These are phyloP conservation scores for Pogoniulus pusillus DNA, from an alignment of 2,797 vertebrate genomes.

Conservation along the genomic window DNA sequence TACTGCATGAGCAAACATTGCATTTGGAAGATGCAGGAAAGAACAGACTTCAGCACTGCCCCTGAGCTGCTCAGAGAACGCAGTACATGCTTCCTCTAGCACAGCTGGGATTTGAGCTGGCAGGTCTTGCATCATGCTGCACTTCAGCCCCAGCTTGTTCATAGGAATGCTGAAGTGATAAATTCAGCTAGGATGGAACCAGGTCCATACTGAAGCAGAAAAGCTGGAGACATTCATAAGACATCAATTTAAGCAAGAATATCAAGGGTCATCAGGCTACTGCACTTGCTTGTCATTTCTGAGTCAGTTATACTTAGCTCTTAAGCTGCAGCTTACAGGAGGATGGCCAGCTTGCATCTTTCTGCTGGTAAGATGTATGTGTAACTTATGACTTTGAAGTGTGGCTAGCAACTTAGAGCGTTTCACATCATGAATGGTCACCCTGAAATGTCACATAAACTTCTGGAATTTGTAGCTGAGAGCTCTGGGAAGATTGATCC, in stretches of 20 bases:
- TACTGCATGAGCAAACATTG: not conserved
- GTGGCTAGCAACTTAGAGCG: not conserved
- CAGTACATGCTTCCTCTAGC: not conserved
- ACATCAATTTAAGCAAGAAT: not conserved
- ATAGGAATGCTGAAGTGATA: not conserved
- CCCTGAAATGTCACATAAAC: not conserved
- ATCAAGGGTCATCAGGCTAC: not conserved
- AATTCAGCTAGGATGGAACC: not conserved
- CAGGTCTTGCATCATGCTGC: not conserved
- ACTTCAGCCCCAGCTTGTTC: not conserved
- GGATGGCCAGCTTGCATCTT: not conserved
- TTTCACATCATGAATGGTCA: not conserved
- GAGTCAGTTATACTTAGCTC: not conserved
- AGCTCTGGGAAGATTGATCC: not conserved
- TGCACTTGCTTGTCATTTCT: not conserved
- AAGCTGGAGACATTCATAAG: not conserved
- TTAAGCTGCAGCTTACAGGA: not conserved
- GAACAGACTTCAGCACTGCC: not conserved
- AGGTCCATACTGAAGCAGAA: not conserved
- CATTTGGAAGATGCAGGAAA: not conserved
- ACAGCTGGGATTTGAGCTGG: not conserved
- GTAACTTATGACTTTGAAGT: not conserved
- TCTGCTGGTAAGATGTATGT: not conserved
- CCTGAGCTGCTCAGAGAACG: not conserved
- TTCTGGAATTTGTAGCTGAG: not conserved